Conservation (phyloP, 2,797 vertebrate species). For the Ptychadena robeensis region DNA sequence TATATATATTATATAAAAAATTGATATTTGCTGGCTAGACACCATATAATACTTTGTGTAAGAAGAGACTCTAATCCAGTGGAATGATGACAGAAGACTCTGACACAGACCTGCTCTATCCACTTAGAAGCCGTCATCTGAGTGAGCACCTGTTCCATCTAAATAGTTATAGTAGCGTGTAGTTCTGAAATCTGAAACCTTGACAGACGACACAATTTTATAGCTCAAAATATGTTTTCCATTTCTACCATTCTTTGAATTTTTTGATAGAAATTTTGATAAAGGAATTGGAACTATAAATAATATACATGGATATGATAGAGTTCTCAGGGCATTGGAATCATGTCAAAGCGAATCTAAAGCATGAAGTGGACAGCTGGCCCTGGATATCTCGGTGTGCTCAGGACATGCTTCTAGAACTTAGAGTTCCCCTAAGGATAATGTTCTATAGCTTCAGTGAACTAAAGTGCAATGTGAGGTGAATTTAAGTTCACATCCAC, state of each 20-base stretch:
- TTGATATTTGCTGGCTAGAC: not conserved
- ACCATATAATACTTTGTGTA: not conserved
- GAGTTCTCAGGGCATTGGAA: conserved; percentile 7
- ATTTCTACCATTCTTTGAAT: not conserved
- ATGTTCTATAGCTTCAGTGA: not conserved
- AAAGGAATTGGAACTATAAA: not conserved
- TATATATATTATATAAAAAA: no score
- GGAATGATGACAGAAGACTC: not conserved
- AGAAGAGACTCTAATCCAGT: not conserved
- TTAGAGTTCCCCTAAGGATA: conserved; percentile 52
- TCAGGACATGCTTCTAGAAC: conserved; percentile 8
- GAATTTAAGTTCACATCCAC: no score
- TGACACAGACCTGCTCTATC: not conserved
- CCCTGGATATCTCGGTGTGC: conserved; percentile 20
- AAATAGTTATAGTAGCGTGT: no score
- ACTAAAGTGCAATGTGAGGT: no score
- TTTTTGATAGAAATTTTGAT: not conserved
- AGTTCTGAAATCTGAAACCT: no score
- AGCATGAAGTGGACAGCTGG: conserved; percentile 44
- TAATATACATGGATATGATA: not conserved
- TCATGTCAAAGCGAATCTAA: conserved; percentile 25
- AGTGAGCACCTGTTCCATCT: not conserved
- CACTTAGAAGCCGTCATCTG: not conserved
- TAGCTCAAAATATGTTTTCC: no score
- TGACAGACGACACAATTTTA: no score